A percentile compares a stretch with the other conserved stretches of the same genome.
Evolutionary conservation across 2,113 vertebrate genomes (phyloP).

Genomic region (Drymodes brunneopygia): DNA sequence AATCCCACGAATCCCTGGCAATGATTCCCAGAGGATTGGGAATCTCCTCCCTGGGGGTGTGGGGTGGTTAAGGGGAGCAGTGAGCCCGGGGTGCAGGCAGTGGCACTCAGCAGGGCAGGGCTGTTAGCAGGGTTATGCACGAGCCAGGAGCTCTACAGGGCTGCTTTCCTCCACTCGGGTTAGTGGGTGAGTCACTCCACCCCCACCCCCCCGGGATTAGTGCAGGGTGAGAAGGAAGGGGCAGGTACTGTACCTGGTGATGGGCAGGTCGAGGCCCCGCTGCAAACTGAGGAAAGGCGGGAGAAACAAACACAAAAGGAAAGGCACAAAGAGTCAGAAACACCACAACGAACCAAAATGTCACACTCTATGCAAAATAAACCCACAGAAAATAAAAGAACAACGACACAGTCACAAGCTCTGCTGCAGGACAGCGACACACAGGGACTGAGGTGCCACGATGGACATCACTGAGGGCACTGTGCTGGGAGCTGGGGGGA

Average conservation of each 20-base stretch:
- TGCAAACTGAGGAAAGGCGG: conserved; percentile 90
- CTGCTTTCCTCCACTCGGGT: conserved; percentile 13
- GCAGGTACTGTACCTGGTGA: conserved; percentile 93
- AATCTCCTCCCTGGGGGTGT: not conserved
- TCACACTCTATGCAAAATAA: conserved; percentile 75
- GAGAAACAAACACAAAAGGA: conserved; percentile 87
- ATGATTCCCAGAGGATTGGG: fast-evolving
- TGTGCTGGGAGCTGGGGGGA: not conserved
- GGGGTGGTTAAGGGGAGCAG: not conserved
- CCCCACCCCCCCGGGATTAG: conserved; percentile 43
- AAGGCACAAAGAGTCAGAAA: conserved; percentile 88
- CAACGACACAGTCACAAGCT: conserved; percentile 58
- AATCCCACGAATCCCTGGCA: not conserved
- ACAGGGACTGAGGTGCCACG: conserved; percentile 36
- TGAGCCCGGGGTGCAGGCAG: not conserved
- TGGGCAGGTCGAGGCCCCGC: conserved; percentile 97
- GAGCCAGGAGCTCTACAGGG: not conserved
- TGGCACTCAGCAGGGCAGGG: not conserved
- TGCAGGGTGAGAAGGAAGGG: conserved; percentile 56
- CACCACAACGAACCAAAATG: conserved; percentile 76
- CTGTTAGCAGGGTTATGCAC: not conserved
- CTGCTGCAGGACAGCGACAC: conserved; percentile 72
- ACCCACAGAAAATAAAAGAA: conserved; percentile 33
- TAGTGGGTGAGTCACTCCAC: conserved; percentile 24
- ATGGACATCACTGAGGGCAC: not conserved